Conservation (phyloP, 2,797 vertebrate genomes). For the Micropoecilia bifurca region DNA sequence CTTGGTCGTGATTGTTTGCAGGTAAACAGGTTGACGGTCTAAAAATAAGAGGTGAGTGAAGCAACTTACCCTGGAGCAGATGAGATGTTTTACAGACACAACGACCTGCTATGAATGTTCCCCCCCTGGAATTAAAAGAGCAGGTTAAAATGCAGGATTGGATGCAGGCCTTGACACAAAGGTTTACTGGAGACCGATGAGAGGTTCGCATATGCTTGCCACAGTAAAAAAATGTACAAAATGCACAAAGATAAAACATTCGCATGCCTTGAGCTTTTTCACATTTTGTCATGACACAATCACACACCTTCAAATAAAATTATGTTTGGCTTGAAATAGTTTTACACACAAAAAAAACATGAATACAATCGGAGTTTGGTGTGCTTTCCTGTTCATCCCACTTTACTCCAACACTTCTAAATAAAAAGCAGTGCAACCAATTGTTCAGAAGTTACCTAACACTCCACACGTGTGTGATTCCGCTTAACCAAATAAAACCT, state of each 20-base stretch:
- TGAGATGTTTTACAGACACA: not conserved
- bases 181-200: not conserved
- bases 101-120: not conserved
- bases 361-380: not conserved
- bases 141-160: not conserved
- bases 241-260: not conserved
- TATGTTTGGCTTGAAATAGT: too few species aligned
- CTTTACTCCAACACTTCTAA: not conserved
- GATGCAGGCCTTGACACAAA: conserved; percentile 34
- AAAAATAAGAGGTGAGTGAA: not conserved
- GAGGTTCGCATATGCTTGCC: not conserved
- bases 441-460: not conserved
- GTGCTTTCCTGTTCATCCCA: not conserved
- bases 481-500: not conserved
- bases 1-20: not conserved
- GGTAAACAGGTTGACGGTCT: not conserved
- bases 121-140: conserved; percentile 1
- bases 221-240: not conserved
- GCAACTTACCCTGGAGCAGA: conserved; percentile 6
- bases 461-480: not conserved
- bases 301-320: not conserved
- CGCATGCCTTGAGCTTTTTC: not conserved
- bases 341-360: not conserved
- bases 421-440: not conserved
- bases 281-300: not conserved